Base-by-base conservation (phyloP, 2,113 vertebrate species). In the Equus przewalskii region DNA sequence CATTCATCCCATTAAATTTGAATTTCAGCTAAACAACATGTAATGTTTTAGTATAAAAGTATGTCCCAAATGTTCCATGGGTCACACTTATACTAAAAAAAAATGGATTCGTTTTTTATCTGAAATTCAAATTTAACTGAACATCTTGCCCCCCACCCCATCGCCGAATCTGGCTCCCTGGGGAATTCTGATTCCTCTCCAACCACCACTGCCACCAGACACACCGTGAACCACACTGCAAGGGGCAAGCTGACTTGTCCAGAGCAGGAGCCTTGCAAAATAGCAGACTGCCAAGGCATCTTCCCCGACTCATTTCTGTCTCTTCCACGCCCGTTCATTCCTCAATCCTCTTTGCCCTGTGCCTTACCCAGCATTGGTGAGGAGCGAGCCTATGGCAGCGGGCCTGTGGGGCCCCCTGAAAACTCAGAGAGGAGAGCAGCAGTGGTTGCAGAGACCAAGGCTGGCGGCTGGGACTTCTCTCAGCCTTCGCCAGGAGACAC, bases 81-180 rank as follows among this genome's bases (percentile, higher is more conserved):
- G 15, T 41, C 73, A 60, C 56, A 54, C 56, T 94, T 89, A 84
- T 7, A 75, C 46, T 95, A 54, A 81, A 80, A 73, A 65, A 51
- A 22, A 54, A 22, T 72, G 64, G 58, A 58, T 21, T 46, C 1
- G 3, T 41, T 69, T 1, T 89, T 51, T 79, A 81, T 72, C 28
- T 30, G 72, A 79, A 93, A 90, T 83, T 94, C 69, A 85, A 24
- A 93, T 91, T 44, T 65, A 96, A 41, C 65, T 54, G 41, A 82
- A 7, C 21, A 60, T 65, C 58, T 60, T 78, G 5, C 5, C 46
- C 36, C 14, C 46, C 19, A 14, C 28, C 36, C 28, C 30, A 22
- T 69, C n/a, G 65, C 49, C 24, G 41, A 75, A 60, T 83, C 49
- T 78, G 54, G 30, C 49, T 96, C 33, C 30, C 44, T 64, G 75